Conservation (phyloP, 2,113 vertebrate genomes). For the Tachysurus fulvidraco region DNA sequence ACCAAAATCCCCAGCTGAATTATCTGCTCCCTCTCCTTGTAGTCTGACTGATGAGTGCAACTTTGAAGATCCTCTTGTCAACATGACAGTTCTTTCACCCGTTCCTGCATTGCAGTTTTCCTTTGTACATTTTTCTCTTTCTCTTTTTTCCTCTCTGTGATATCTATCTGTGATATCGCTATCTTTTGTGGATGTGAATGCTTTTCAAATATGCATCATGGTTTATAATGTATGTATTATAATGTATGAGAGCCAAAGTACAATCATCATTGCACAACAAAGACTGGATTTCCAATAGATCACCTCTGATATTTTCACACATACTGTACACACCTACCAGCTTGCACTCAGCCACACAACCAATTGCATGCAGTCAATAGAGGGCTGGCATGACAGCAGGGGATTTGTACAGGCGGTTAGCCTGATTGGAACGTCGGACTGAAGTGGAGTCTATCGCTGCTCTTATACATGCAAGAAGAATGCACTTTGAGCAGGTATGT, state of each 20-base stretch:
- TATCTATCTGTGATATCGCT: slow-evolving; percentile 10
- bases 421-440: slow-evolving; percentile 20
- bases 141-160: not conserved
- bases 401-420: slow-evolving; percentile 21
- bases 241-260: slow-evolving; percentile 26
- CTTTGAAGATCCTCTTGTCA: slow-evolving; percentile 35
- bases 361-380: not conserved
- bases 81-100: slow-evolving; percentile 31
- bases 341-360: slow-evolving; percentile 8
- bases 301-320: slow-evolving; percentile 55
- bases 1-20: slow-evolving; percentile 42
- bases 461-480: slow-evolving; percentile 8
- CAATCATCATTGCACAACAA: slow-evolving; percentile 29
- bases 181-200: slow-evolving; percentile 4
- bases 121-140: slow-evolving; percentile 20
- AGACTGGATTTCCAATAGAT: slow-evolving; percentile 51
- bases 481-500: slow-evolving; percentile 17
- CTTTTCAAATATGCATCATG: slow-evolving; percentile 46
- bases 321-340: slow-evolving; percentile 37
- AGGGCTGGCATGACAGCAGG: not conserved
- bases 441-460: slow-evolving; percentile 7
- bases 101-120: slow-evolving; percentile 2
- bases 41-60: slow-evolving; percentile 37
- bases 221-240: not conserved
- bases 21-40: slow-evolving; percentile 2